These are phyloP conservation scores for Drosophila bocqueti DNA, from an alignment of 1,140 invertebrate species.

Conservation along the genomic window DNA sequence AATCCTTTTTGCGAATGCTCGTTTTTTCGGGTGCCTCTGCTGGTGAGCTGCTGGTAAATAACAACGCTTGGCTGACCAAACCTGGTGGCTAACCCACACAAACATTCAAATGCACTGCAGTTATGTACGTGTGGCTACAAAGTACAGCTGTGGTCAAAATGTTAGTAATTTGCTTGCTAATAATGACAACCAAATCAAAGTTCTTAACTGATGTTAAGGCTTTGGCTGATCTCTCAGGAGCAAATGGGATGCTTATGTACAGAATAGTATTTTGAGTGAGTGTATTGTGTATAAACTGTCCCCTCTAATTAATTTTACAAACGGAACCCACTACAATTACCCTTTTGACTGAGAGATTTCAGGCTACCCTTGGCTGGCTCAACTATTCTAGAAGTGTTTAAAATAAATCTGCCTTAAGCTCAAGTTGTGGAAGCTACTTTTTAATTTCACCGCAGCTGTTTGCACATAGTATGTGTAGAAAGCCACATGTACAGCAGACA, in stretches of 20 bases:
- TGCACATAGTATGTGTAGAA: not conserved
- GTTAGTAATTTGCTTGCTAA: not conserved
- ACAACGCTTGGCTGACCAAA: conserved; percentile 36
- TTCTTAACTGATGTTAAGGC: not conserved
- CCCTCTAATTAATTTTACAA: not conserved
- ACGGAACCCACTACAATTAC: too few species aligned
- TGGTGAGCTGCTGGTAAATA: conserved; percentile 40
- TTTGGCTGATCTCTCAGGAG: not conserved
- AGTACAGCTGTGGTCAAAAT: not conserved
- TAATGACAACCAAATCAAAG: not conserved
- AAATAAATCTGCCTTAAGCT: not conserved
- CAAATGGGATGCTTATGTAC: not conserved
- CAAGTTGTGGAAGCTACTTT: not conserved
- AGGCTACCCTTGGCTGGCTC: not conserved
- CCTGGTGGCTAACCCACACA: conserved; percentile 21
- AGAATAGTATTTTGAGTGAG: not conserved
- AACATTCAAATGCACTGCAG: not conserved
- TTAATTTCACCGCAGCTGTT: not conserved
- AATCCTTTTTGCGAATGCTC: conserved; percentile 1
- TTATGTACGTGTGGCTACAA: not conserved
- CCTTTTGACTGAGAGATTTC: too few species aligned
- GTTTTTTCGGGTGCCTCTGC: not conserved
- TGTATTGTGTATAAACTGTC: too few species aligned
- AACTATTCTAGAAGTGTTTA: not conserved
- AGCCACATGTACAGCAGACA: conserved; percentile 6